Evolutionary conservation across 1,140 invertebrate species (phyloP).

Genomic region (Tetraneura akinire): DNA sequence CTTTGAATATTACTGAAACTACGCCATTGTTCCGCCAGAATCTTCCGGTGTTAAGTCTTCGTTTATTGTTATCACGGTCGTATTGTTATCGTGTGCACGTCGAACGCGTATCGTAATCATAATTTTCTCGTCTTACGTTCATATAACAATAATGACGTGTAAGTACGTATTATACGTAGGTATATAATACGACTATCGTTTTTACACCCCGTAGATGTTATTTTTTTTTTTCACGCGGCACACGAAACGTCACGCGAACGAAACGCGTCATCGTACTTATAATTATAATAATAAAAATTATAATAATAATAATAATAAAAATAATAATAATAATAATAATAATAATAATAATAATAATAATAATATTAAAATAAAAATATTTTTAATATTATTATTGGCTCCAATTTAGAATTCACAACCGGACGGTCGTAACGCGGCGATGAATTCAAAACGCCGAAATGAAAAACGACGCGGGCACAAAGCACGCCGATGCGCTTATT

Average conservation of each 20-base stretch:
- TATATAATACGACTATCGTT: not conserved
- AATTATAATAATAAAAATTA: too few species aligned
- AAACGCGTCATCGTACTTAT: not conserved
- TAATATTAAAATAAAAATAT: conserved; percentile 13
- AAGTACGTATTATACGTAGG: too few species aligned
- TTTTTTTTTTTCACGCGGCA: not conserved
- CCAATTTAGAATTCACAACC: conserved; percentile 16
- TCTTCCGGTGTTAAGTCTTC: too few species aligned
- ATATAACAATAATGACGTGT: not conserved
- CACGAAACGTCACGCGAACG: not conserved
- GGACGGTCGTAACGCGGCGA: not conserved
- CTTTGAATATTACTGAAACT: too few species aligned
- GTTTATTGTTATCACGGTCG: too few species aligned
- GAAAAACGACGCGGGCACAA: not conserved
- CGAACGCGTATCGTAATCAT: not conserved
- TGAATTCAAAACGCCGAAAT: conserved; percentile 22
- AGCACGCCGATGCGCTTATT: conserved; percentile 6
- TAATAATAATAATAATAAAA: too few species aligned
- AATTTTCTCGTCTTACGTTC: not conserved
- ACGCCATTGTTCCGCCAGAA: too few species aligned
- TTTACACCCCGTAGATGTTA: not conserved
- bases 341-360: too few species aligned
- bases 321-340: too few species aligned
- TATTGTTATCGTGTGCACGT: not conserved
- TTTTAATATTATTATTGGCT: conserved; percentile 7